phyloP scores from a whole-genome alignment of 2,888 invertebrate species.

The Mystacides longicornis region DNA sequence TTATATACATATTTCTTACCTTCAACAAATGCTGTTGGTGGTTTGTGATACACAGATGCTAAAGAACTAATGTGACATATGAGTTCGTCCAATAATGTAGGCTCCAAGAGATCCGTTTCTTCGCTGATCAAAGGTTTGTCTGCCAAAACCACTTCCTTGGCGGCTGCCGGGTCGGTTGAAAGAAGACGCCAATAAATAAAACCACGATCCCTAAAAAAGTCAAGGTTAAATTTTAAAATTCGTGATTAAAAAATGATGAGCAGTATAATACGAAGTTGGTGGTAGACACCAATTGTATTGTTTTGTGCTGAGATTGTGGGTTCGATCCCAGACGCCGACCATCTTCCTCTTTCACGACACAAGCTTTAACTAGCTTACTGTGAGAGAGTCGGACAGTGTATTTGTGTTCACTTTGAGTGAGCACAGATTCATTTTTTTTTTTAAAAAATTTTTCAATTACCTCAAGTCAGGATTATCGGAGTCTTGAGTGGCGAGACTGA shows the following conservation, averaged over 20 bases:
- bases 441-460: conserved; percentile 34
- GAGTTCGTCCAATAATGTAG: conserved; percentile 93
- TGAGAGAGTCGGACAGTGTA: too few relatives aligned
- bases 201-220: conserved; percentile 77
- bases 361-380: too few relatives aligned
- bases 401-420: too few relatives aligned
- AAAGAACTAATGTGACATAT: conserved; percentile 98
- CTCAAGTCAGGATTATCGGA: conserved; percentile 96
- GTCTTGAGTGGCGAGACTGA: conserved; percentile 78
- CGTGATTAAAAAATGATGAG: too few relatives aligned
- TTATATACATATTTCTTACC: too few relatives aligned
- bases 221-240: too few relatives aligned
- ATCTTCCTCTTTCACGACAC: too few relatives aligned
- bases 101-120: conserved; percentile 96
- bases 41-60: conserved; percentile 98
- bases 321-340: too few relatives aligned
- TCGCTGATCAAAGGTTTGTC: conserved; percentile 99
- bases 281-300: too few relatives aligned
- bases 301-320: too few relatives aligned
- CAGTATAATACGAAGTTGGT: too few relatives aligned
- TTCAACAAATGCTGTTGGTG: conserved; percentile 97
- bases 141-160: conserved; percentile 97
- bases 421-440: too few relatives aligned
- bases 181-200: conserved; percentile 99
- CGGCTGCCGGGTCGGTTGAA: conserved; percentile 98